phyloP scores from a whole-genome alignment of 2,113 vertebrate genomes.

The Urocitellus parryii region DNA sequence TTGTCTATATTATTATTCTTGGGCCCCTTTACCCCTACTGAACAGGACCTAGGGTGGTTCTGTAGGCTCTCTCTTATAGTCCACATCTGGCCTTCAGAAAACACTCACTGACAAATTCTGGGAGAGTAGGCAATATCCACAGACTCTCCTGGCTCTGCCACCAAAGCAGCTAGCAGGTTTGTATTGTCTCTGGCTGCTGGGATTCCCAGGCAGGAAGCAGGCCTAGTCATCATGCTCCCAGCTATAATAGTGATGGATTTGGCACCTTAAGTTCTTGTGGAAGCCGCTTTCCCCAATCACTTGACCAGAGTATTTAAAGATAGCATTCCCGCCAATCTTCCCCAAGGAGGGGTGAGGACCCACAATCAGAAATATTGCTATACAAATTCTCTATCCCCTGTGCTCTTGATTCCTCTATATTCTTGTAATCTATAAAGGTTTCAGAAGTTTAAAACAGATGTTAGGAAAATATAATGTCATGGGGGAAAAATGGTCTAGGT shows the following conservation, averaged over 20 bases:
- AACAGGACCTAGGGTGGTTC: background rate
- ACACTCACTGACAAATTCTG: background rate
- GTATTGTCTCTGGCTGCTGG: background rate
- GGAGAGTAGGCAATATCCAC: background rate
- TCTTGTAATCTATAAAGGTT: background rate
- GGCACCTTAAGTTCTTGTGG: background rate
- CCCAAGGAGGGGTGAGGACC: background rate
- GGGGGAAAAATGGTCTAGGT: too few species aligned
- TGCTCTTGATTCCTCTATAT: background rate
- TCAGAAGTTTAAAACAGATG: constrained; percentile 43
- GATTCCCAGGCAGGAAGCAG: background rate
- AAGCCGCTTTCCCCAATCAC: background rate
- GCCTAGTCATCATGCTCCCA: background rate
- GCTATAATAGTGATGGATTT: background rate
- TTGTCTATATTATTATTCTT: background rate
- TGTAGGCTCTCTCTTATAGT: constrained; percentile 3
- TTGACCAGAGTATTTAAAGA: background rate
- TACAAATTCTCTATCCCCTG: background rate
- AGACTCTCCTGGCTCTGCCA: background rate
- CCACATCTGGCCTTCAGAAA: constrained; percentile 23
- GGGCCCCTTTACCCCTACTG: background rate
- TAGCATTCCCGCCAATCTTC: background rate
- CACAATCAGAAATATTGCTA: background rate
- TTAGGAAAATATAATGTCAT: background rate
- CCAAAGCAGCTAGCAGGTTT: background rate